phyloP scores from a whole-genome alignment of 2,888 invertebrate genomes.

The Caenorhabditis parvicauda region DNA sequence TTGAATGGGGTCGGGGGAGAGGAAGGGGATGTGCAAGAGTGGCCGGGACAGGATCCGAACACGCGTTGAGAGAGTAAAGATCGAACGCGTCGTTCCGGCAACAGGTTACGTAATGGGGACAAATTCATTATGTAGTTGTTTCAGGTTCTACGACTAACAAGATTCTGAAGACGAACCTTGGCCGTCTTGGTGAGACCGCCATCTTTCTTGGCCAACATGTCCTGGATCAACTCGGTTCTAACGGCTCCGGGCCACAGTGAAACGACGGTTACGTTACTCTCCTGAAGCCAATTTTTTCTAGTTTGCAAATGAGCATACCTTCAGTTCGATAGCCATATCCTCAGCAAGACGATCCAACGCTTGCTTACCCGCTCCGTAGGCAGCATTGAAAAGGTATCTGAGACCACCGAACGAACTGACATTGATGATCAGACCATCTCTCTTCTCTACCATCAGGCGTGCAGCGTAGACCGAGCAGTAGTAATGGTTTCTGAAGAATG shows the following conservation, averaged over 20 bases:
- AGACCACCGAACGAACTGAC: constrained; percentile 65
- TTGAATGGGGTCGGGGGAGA: too few species aligned
- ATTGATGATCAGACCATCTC: constrained; percentile 65
- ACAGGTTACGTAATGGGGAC: too few species aligned
- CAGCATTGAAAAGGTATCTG: constrained; percentile 64
- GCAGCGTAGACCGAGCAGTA: constrained; percentile 64
- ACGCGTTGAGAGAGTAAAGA: too few species aligned
- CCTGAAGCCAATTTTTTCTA: not conserved
- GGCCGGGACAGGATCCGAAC: too few species aligned
- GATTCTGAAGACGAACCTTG: too few species aligned
- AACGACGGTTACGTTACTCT: constrained; percentile 57
- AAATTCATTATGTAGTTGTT: too few species aligned
- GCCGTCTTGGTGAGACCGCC: not conserved
- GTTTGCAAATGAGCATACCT: not conserved
- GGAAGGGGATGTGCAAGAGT: too few species aligned
- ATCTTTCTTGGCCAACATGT: not conserved
- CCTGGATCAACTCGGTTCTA: constrained; percentile 59
- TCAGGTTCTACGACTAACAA: too few species aligned
- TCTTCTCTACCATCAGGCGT: constrained; percentile 34
- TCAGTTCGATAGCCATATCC: constrained; percentile 64
- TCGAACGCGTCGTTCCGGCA: too few species aligned
- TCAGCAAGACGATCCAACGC: constrained; percentile 66
- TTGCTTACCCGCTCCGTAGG: constrained; percentile 66
- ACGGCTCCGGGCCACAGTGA: constrained; percentile 66
- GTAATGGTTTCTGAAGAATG: constrained; percentile 64